Base-by-base conservation (phyloP, 2,797 vertebrate species). In the Erpetoichthys calabaricus region DNA sequence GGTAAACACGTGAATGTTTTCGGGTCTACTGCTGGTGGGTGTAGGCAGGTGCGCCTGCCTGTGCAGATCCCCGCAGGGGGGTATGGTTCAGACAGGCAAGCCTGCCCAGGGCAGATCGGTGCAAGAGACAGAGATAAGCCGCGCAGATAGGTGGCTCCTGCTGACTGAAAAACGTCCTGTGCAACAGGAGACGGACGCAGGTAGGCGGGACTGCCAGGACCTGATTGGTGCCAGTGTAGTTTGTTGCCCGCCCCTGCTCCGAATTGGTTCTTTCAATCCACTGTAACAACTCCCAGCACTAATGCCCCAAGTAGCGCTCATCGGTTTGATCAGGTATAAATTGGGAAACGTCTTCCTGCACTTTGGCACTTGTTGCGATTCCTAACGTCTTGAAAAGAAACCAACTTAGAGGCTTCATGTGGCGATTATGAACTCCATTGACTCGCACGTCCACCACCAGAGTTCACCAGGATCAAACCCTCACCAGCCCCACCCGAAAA, bases 351-450 rank as follows among this genome's bases (percentile, higher is more conserved):
- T 60, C 55, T 51, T 53, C 56, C 44, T 9, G 45, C 57, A 3
- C 25, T 58, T 55, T 60, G 60, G 55, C 53, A 64, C 65, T 63
- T 67, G 63, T 63, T 60, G 60, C 54, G 41, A 52, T 25, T 49
- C 60, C 44, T 57, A 56, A 60, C 65, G 62, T 57, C 64, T 45
- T 52, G 60, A 53, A 60, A 45, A 42, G 62, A 49, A 49, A 10
- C 5, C 10, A 25, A 25, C 25, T 25, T 25, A 25, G 46, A 46
- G 53, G 65, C 58, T 60, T 57, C 7, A 58, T 8, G 42, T 52
- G 57, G 53, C 61, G 60, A 67, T 58, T 57, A 90, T 88, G 87
- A 89, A 86, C 83, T 80, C 86, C 72, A 72, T 83, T 73, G 83
- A 86, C 64, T 73, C 80, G 65, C 81, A 86, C 71, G 68, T 81